Conservation (phyloP, 2,113 vertebrate species). For the Tamias sibiricus region DNA sequence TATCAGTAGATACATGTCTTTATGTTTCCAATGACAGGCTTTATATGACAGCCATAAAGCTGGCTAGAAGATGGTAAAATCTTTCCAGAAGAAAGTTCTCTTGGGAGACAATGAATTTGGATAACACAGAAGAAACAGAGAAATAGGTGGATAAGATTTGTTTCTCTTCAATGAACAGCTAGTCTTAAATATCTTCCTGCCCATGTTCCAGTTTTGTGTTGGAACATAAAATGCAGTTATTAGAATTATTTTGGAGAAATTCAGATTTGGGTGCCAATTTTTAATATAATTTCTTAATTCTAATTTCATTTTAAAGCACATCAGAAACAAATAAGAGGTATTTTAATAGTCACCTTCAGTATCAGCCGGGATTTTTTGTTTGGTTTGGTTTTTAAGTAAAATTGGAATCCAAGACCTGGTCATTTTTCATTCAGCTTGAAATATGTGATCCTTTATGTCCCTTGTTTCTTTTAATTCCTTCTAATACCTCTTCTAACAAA, state of each 20-base stretch:
- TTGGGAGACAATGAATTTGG: not conserved
- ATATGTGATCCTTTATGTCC: too few species aligned
- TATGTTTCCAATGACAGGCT: not conserved
- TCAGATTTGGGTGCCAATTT: not conserved
- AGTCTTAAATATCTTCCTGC: not conserved
- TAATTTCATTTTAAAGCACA: not conserved
- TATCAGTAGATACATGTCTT: not conserved
- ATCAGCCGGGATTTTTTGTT: not conserved
- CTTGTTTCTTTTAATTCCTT: too few species aligned
- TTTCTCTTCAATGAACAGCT: not conserved
- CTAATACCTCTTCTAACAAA: too few species aligned
- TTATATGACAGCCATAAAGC: not conserved
- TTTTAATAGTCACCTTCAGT: too few species aligned
- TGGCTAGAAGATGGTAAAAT: not conserved
- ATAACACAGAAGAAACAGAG: not conserved
- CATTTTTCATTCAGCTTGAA: too few species aligned
- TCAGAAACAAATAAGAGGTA: not conserved
- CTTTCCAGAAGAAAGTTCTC: not conserved
- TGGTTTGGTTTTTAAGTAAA: not conserved
- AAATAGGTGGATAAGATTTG: not conserved
- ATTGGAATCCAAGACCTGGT: too few species aligned
- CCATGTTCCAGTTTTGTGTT: not conserved
- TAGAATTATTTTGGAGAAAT: not conserved
- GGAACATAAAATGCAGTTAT: not conserved
- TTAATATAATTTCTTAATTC: not conserved